Evolutionary conservation across 1,140 invertebrate genomes (phyloP).

Genomic region (Phortica variegata): DNA sequence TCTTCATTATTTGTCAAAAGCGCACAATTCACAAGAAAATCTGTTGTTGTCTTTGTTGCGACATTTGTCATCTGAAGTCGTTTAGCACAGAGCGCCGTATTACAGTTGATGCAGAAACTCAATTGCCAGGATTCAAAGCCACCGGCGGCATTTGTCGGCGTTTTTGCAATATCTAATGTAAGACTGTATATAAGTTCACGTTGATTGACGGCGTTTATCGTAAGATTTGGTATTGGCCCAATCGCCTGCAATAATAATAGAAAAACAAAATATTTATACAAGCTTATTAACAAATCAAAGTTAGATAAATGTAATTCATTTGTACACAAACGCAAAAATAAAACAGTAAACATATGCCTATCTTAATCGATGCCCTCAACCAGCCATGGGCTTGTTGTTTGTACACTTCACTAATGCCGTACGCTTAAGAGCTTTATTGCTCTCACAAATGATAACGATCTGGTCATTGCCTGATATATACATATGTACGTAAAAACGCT

Average conservation of each 20-base stretch:
- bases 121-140: slow-evolving; percentile 39
- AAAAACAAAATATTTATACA: no score
- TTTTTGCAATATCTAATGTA: slow-evolving; percentile 25
- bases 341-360: no score
- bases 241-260: slow-evolving; percentile 38
- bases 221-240: slow-evolving; percentile 44
- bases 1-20: slow-evolving; percentile 41
- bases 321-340: no score
- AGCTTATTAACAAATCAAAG: no score
- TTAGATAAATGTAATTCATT: no score
- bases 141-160: not conserved
- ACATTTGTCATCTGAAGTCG: slow-evolving; percentile 10
- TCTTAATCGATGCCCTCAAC: no score
- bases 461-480: no score
- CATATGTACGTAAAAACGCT: no score
- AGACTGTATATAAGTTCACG: slow-evolving; percentile 29
- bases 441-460: no score
- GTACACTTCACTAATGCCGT: no score
- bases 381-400: no score
- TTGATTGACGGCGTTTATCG: slow-evolving; percentile 28
- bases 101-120: slow-evolving; percentile 43
- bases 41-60: slow-evolving; percentile 17
- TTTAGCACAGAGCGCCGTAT: slow-evolving; percentile 39
- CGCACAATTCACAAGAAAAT: slow-evolving; percentile 38
- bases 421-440: no score